These are phyloP conservation scores for Eilema griseolum DNA, from an alignment of 2,888 invertebrate genomes.

Conservation along the genomic window DNA sequence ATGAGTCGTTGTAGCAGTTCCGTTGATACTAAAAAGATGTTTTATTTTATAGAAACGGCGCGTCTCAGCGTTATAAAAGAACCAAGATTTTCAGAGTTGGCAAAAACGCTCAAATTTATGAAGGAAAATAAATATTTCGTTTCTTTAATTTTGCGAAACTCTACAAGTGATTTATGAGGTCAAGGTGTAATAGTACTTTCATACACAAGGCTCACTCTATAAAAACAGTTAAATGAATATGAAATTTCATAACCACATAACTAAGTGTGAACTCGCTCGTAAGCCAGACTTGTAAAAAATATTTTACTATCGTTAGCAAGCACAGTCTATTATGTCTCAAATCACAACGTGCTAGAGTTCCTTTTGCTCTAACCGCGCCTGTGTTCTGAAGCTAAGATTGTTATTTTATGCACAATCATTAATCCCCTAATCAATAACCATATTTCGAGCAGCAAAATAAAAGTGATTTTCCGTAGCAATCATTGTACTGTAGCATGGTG, in stretches of 20 bases:
- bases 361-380: not conserved
- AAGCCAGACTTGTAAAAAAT: conserved; percentile 3
- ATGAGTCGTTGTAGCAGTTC: conserved; percentile 7
- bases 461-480: not conserved
- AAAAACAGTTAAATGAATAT: conserved; percentile 3
- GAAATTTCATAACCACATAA: conserved; percentile 1
- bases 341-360: not conserved
- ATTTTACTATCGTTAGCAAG: not conserved
- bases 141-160: conserved; percentile 3
- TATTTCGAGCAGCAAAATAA: not conserved
- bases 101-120: conserved; percentile 4
- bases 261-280: not conserved
- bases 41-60: not conserved
- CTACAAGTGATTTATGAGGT: conserved; percentile 4
- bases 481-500: not conserved
- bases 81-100: not conserved
- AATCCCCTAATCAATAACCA: not conserved
- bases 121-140: not conserved
- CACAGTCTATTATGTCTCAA: not conserved
- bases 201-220: conserved; percentile 4
- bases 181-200: not conserved
- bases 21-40: not conserved
- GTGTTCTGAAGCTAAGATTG: not conserved
- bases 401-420: not conserved
- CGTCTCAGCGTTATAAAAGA: not conserved